Base-by-base conservation (phyloP, 1,140 invertebrate species). In the Dryas iulia region DNA sequence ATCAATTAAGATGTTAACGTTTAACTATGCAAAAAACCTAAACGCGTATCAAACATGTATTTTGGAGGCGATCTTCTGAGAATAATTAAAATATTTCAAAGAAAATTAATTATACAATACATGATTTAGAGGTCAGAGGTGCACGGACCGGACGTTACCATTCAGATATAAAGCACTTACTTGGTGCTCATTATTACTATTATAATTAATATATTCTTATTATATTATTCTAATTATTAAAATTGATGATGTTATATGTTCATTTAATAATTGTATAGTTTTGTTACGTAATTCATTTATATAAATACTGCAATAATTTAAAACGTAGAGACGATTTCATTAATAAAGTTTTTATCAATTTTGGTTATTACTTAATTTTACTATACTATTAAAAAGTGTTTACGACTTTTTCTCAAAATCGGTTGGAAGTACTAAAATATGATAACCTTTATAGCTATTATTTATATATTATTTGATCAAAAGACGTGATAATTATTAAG, bases 111-210 rank as follows among this genome's bases (percentile, higher is more conserved):
- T 18, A 47, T 47, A 47, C 18, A 47, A 47, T 61, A 54, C 25
- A 59, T 52, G 25, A 21, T 39, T 53, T 66, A 60, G 66, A 68
- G 66, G 59, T 61, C 59, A 68, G 35, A 56, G 52, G 54, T 68
- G 24, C 26, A 14, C 52, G 28, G 35, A 24, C 64, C 33, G 56
- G 64, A 59, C 25, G 64, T 10, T 52, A 66, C 35, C 12, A 28
- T 11, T 39, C 28, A 58, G 54, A 65, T 66, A 66, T 47, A 6
- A 56, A 47, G 39, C 18, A 47, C 18, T 18, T 10, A 47, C 18
- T 18, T 10, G 7, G 8, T 0, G n/a, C 2, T 47, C 21, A 21
- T 47, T 47, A 21, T 47, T 47, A 21, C 21, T 10, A 7, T 21
- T 47, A 3, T 26, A 31, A 35, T 31, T 62, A 4, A 12, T 30